Conservation (phyloP, 2,888 invertebrate genomes). For the Stramonita haemastoma region DNA sequence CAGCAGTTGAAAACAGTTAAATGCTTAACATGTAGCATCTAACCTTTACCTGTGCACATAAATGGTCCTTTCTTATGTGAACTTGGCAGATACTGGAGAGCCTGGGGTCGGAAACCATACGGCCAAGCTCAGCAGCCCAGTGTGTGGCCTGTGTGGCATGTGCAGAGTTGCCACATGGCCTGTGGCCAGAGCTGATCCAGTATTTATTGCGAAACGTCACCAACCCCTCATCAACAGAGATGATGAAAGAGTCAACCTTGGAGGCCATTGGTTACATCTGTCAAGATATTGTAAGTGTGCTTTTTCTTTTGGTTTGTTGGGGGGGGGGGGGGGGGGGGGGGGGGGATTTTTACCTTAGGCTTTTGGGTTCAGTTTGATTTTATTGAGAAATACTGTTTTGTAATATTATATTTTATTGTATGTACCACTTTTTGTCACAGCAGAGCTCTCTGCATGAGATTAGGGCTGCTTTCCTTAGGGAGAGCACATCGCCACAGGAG, state of each 20-base stretch:
- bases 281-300: conserved; percentile 89
- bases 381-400: too few relatives aligned
- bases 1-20: too few relatives aligned
- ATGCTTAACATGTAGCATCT: too few relatives aligned
- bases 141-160: conserved; percentile 99
- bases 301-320: background rate
- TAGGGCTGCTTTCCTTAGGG: too few relatives aligned
- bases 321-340: too few relatives aligned
- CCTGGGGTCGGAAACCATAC: conserved; percentile 94
- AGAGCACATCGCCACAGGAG: too few relatives aligned
- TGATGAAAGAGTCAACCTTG: conserved; percentile 96
- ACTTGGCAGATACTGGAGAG: conserved; percentile 88
- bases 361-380: too few relatives aligned
- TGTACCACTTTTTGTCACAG: too few relatives aligned
- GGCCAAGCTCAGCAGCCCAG: conserved; percentile 98
- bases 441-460: too few relatives aligned
- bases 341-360: too few relatives aligned
- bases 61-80: background rate
- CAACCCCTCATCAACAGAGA: conserved; percentile 87
- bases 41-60: background rate
- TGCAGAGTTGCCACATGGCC: conserved; percentile 92
- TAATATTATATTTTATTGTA: too few relatives aligned
- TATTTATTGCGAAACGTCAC: conserved; percentile 94
- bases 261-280: conserved; percentile 99
- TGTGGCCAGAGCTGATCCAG: conserved; percentile 94